Conservation (phyloP, 2,113 vertebrate species). For the Sclerurus mexicanus region DNA sequence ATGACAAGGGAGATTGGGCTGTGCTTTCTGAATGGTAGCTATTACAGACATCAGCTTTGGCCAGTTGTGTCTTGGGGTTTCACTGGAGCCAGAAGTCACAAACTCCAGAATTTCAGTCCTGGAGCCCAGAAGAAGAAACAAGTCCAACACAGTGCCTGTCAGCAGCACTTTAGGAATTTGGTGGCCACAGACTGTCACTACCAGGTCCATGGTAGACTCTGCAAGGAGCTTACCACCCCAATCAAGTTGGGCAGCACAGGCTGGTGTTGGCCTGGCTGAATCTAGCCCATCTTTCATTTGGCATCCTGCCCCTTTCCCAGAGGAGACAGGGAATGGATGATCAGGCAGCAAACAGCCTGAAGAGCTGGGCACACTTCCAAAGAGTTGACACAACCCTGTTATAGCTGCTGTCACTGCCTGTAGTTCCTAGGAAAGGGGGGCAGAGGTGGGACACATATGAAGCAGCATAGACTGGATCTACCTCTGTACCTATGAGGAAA, state of each 20-base stretch:
- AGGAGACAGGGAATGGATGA: neutral
- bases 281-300: neutral
- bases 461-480: neutral
- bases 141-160: neutral
- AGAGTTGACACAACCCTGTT: neutral
- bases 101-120: neutral
- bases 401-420: neutral
- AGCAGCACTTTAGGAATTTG: neutral
- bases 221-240: neutral
- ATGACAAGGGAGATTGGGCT: neutral
- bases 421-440: neutral
- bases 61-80: neutral
- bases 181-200: neutral
- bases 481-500: neutral
- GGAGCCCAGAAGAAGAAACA: neutral
- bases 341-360: neutral
- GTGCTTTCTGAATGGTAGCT: neutral
- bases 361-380: neutral
- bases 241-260: neutral
- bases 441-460: fast-evolving
- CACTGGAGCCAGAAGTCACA: neutral
- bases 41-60: neutral
- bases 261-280: neutral
- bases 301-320: neutral
- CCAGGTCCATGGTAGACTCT: neutral